Evolutionary conservation across 1,140 invertebrate species (phyloP).

Genomic region (Macrobrachium rosenbergii): DNA sequence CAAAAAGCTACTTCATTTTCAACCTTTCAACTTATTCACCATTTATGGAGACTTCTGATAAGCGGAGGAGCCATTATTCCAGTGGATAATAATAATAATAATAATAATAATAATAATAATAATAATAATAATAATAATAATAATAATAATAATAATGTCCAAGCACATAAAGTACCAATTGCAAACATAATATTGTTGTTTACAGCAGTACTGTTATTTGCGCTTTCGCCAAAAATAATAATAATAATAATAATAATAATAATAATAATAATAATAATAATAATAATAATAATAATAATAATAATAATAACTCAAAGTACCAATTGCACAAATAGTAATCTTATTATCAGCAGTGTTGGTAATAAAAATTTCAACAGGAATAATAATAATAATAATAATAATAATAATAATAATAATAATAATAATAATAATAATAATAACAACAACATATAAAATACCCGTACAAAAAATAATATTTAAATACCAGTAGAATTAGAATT

Average conservation of each 20-base stretch:
- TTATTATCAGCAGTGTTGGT: not conserved
- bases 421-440: not conserved
- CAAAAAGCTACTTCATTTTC: no score
- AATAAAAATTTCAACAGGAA: slow-evolving; percentile 4
- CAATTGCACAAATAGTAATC: no score
- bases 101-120: not conserved
- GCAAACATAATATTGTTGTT: no score
- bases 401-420: not conserved
- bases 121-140: not conserved
- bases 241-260: no score
- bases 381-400: slow-evolving; percentile 36
- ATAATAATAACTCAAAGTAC: no score
- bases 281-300: no score
- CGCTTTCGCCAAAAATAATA: no score
- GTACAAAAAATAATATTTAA: not conserved
- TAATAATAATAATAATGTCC: no score
- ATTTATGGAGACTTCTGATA: not conserved
- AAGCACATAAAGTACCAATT: no score
- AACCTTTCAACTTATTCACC: no score
- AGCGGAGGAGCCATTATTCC: not conserved
- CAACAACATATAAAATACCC: not conserved
- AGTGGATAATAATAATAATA: slow-evolving; percentile 24
- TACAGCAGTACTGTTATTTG: no score
- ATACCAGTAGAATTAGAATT: not conserved
- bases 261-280: no score